Conservation (phyloP, 2,113 vertebrate genomes). For the Sclerurus mexicanus region DNA sequence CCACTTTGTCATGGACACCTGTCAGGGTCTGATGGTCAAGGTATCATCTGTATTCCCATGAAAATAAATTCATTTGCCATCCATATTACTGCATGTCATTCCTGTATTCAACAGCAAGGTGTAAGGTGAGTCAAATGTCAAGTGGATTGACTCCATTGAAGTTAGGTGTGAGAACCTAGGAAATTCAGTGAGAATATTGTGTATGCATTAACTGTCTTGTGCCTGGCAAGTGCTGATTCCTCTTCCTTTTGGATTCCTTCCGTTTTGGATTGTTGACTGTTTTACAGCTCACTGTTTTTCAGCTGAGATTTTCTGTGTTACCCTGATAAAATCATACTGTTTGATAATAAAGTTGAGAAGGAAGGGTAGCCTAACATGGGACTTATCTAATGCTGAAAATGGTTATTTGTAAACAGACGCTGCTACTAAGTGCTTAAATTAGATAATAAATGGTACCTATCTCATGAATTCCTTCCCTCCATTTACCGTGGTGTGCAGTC, state of each 20-base stretch:
- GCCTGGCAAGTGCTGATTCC: background rate
- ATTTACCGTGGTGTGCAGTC: slow-evolving; percentile 39
- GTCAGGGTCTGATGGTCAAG: background rate
- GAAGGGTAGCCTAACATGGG: background rate
- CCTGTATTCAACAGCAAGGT: background rate
- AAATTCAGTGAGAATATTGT: background rate
- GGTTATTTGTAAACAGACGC: slow-evolving; percentile 54
- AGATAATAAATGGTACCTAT: slow-evolving; percentile 59
- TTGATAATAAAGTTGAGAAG: slow-evolving; percentile 33
- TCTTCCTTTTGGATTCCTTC: background rate
- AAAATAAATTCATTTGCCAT: background rate
- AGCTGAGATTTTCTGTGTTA: background rate
- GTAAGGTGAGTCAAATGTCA: background rate
- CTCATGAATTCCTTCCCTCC: slow-evolving; percentile 23
- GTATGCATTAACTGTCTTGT: background rate
- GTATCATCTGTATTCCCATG: background rate
- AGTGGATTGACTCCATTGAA: background rate
- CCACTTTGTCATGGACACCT: background rate
- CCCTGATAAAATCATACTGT: slow-evolving; percentile 8
- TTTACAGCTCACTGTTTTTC: background rate
- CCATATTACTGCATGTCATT: background rate
- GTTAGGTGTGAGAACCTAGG: background rate
- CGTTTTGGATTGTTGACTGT: background rate
- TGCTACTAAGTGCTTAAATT: slow-evolving; percentile 61
- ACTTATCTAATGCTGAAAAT: slow-evolving; percentile 2